Evolutionary conservation across 2,113 vertebrate genomes (phyloP).

Genomic region (Cercopithecus mona): DNA sequence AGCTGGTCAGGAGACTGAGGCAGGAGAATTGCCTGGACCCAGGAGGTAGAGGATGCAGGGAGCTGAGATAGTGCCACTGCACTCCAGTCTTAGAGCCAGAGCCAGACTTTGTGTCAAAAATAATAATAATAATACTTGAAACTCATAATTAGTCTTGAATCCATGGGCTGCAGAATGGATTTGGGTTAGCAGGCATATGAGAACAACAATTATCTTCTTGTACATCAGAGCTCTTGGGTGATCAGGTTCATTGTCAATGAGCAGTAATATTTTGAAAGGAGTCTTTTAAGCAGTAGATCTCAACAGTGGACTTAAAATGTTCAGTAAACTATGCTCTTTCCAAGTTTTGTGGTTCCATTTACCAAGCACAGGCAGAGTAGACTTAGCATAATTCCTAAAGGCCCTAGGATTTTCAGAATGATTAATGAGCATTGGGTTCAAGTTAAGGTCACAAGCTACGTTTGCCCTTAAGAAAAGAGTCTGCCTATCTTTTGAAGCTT

Average conservation of each 20-base stretch:
- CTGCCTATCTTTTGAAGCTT: neutral
- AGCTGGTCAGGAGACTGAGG: too few relatives aligned
- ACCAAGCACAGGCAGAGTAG: neutral
- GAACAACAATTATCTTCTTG: neutral
- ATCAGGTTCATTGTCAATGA: neutral
- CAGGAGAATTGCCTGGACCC: too few relatives aligned
- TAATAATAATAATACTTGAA: neutral
- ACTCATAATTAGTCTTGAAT: neutral
- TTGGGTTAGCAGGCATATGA: neutral
- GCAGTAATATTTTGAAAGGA: neutral
- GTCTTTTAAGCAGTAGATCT: neutral
- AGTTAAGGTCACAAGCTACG: neutral
- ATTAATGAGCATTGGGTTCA: neutral
- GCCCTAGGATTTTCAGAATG: neutral
- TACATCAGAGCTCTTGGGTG: neutral
- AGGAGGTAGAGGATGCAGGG: too few relatives aligned
- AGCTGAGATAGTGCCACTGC: too few relatives aligned
- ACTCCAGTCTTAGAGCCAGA: too few relatives aligned
- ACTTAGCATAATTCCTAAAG: neutral
- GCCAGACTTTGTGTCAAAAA: too few relatives aligned
- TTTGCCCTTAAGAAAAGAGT: neutral
- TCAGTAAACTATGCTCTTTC: neutral
- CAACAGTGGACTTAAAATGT: neutral
- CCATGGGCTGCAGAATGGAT: neutral
- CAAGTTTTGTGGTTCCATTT: neutral